Conservation (phyloP, 2,888 invertebrate species). For the Synanthedon andrenaeformis region DNA sequence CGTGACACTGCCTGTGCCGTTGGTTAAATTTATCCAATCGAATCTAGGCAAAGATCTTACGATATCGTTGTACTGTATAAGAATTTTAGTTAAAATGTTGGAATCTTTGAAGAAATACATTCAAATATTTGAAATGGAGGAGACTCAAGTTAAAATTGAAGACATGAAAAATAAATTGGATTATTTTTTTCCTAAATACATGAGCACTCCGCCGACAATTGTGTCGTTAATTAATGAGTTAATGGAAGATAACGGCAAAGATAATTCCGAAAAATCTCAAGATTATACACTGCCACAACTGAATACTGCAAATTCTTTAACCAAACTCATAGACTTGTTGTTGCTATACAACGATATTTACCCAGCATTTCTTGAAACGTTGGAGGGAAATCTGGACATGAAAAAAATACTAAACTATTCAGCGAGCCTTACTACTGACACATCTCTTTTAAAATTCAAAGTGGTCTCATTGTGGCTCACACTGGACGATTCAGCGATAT, state of each 20-base stretch:
- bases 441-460: slow-evolving; percentile 53
- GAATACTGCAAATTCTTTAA: slow-evolving; percentile 37
- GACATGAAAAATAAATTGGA: slow-evolving; percentile 49
- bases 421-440: slow-evolving; percentile 26
- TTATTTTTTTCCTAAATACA: slow-evolving; percentile 57
- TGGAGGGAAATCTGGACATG: slow-evolving; percentile 57
- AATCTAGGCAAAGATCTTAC: slow-evolving; percentile 42
- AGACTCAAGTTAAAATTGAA: slow-evolving; percentile 22
- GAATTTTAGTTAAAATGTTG: slow-evolving; percentile 68
- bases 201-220: slow-evolving; percentile 41
- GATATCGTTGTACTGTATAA: slow-evolving; percentile 56
- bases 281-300: slow-evolving; percentile 42
- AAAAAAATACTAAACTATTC: slow-evolving; percentile 49
- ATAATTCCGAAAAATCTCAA: slow-evolving; percentile 20
- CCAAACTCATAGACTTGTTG: slow-evolving; percentile 45
- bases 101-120: slow-evolving; percentile 64
- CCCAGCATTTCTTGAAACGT: slow-evolving; percentile 51
- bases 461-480: slow-evolving; percentile 55
- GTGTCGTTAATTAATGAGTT: slow-evolving; percentile 43
- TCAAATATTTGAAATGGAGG: slow-evolving; percentile 53
- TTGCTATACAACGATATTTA: slow-evolving; percentile 52
- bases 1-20: slow-evolving; percentile 55
- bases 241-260: slow-evolving; percentile 17
- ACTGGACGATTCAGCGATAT: slow-evolving; percentile 59
- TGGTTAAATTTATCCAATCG: slow-evolving; percentile 54